A percentile compares a stretch with the other conserved stretches of the same genome.
Evolutionary conservation across 1,140 invertebrate species (phyloP).

Genomic region (Battus philenor): DNA sequence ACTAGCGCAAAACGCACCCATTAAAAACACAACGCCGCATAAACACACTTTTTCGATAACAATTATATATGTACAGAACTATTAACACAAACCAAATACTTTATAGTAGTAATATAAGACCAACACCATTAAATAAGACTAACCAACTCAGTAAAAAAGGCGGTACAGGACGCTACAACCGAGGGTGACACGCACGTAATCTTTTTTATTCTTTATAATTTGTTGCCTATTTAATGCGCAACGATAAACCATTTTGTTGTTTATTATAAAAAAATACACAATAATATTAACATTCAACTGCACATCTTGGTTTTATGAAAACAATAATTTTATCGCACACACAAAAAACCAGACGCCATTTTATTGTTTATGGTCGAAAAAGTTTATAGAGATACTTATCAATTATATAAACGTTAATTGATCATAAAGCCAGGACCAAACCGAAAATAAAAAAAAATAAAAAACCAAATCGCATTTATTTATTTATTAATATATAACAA

Average conservation of each 20-base stretch:
- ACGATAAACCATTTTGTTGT: slow-evolving; percentile 26
- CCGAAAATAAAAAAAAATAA: no score
- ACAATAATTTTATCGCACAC: slow-evolving; percentile 71
- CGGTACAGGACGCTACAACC: slow-evolving; percentile 62
- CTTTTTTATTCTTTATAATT: slow-evolving; percentile 23
- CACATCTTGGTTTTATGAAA: slow-evolving; percentile 47
- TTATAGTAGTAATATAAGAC: slow-evolving; percentile 11
- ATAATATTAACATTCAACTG: slow-evolving; percentile 27
- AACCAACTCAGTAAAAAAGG: slow-evolving; percentile 59
- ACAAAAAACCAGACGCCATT: slow-evolving; percentile 76
- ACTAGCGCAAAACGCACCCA: slow-evolving; percentile 63
- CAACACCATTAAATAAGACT: slow-evolving; percentile 35
- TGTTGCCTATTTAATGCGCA: slow-evolving; percentile 18
- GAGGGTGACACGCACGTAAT: slow-evolving; percentile 58
- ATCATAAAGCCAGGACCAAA: neutral
- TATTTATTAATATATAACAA: no score
- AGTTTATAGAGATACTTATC: slow-evolving; percentile 28
- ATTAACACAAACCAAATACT: slow-evolving; percentile 4
- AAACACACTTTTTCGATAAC: slow-evolving; percentile 8
- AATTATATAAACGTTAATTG: slow-evolving; percentile 1
- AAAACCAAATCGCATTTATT: no score
- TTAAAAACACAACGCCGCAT: slow-evolving; percentile 40
- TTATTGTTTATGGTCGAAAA: slow-evolving; percentile 73
- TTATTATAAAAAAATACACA: slow-evolving; percentile 19
- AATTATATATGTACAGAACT: slow-evolving; percentile 17